Evolutionary conservation across 2,113 vertebrate species (phyloP).

Genomic region (Varanus salvator): DNA sequence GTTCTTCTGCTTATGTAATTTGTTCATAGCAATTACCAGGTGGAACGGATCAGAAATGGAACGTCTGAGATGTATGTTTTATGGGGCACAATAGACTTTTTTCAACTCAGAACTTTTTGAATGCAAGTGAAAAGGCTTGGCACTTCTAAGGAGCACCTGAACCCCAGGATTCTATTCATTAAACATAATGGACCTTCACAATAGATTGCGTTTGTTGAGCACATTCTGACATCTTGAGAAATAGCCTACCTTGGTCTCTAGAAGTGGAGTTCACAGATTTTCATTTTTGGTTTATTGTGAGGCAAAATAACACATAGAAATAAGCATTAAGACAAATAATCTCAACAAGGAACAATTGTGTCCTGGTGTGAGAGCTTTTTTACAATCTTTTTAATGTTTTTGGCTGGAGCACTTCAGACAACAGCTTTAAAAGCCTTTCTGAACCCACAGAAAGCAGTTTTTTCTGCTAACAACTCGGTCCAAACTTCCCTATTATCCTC

Average conservation of each 20-base stretch:
- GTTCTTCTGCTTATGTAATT: neutral
- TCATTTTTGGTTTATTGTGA: constrained; percentile 15
- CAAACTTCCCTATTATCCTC: neutral
- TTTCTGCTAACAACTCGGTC: neutral
- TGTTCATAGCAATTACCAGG: constrained; percentile 8
- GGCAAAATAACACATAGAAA: constrained; percentile 22
- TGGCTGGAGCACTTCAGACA: neutral
- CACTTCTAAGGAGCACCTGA: constrained; percentile 43
- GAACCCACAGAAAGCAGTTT: neutral
- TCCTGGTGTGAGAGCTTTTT: neutral
- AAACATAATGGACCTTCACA: constrained; percentile 18
- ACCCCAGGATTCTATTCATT: constrained; percentile 38
- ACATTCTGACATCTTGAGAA: constrained; percentile 40
- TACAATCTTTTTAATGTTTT: neutral
- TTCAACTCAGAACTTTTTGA: neutral
- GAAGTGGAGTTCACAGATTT: constrained; percentile 4
- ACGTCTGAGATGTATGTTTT: neutral
- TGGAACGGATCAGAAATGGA: constrained; percentile 10
- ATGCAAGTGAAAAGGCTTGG: constrained; percentile 27
- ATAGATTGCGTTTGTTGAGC: neutral
- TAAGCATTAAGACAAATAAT: constrained; percentile 25
- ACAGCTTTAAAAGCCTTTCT: neutral
- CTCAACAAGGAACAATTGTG: neutral
- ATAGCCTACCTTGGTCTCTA: neutral
- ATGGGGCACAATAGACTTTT: neutral